Base-by-base conservation (phyloP, 2,888 invertebrate species). In the Subacronicta megacephala region DNA sequence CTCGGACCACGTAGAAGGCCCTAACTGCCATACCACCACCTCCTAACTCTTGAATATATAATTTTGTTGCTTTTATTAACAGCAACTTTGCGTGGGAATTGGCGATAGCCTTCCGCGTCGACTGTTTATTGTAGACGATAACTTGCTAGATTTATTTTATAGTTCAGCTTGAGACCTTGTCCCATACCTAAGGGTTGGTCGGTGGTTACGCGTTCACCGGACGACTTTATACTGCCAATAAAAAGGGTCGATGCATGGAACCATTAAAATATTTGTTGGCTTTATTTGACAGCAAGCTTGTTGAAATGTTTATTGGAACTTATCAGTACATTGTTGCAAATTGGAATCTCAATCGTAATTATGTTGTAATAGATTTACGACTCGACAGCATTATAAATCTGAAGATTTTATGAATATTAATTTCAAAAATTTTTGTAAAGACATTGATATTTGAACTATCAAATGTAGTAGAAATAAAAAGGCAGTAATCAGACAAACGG, bases 21-120 rank as follows among this genome's bases (percentile, higher is more conserved):
- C 89, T 92, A 92, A 92, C 92, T 87, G 90, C 91, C 87, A 88
- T 85, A 90, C 90, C 88, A 90, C 93, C 93, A 93, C 93, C 92
- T 92, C 88, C 90, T 89, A 91, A 92, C 92, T 94, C 90, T 93
- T 94, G 94, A 94, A 94, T 94, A 92, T 92, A 94, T 94, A 93
- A 94, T 94, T 93, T 92, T 90, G 93, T 92, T 92, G 94, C 93
- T 93, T 93, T 93, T 93, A 93, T 93, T 94, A 94, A 90, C 91
- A 89, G 88, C 90, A 88, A 91, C 85, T 92, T 93, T 92, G 94
- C 94, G 93, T 94, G 94, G 94, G 93, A 94, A 94, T 93, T 85
- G 90, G 83, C 88, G 92, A 90, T 93, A 90, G 92, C 91, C 91
- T 92, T 90, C 90, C 88, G 91, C 89, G 83, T 90, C 85, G 90